phyloP scores from a whole-genome alignment of 2,113 vertebrate species.

The Upupa epops region DNA sequence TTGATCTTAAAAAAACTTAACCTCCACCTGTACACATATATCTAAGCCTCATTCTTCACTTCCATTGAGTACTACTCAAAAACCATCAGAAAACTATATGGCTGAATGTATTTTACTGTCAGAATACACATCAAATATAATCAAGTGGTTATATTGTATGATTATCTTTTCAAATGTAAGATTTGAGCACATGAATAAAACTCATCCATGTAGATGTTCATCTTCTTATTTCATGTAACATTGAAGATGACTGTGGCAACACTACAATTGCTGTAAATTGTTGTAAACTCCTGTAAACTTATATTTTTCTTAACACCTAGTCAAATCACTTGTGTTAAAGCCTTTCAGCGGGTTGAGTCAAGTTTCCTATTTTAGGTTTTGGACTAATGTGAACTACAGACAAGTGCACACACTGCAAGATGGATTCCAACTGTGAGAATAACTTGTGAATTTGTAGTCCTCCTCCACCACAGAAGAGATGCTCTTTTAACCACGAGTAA shows the following conservation, averaged over 20 bases:
- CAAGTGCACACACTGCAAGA: neutral
- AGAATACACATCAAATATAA: neutral
- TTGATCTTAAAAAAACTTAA: neutral
- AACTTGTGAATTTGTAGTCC: neutral
- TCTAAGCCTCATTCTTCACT: neutral
- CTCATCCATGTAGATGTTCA: neutral
- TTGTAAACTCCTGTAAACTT: neutral
- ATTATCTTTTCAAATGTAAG: neutral
- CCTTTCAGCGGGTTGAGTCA: neutral
- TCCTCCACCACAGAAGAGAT: neutral
- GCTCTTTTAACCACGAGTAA: accelerated
- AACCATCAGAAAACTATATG: neutral
- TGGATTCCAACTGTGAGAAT: neutral
- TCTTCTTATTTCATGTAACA: neutral
- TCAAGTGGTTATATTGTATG: neutral
- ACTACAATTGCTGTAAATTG: neutral
- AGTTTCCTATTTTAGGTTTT: neutral
- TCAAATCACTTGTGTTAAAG: neutral
- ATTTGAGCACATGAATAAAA: neutral
- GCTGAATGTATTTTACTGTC: neutral
- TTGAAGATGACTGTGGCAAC: neutral
- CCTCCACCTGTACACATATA: neutral
- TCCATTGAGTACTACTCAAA: accelerated
- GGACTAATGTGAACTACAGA: neutral
- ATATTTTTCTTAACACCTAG: neutral